These are phyloP conservation scores for Tursiops truncatus DNA, from an alignment of 2,113 vertebrate genomes.

Conservation along the genomic window DNA sequence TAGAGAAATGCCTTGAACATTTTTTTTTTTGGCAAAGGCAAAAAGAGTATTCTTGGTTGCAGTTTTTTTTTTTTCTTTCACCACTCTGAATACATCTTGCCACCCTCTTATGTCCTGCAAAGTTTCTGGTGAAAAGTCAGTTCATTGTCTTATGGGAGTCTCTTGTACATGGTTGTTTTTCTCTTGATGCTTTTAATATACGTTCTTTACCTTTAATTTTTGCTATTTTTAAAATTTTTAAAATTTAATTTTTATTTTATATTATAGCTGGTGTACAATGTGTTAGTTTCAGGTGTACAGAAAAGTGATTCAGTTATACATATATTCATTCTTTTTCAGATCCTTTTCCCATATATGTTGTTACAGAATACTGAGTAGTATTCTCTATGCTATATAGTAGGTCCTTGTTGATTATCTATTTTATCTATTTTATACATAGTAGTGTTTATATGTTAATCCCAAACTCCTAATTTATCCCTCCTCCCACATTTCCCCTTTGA, in stretches of 20 bases:
- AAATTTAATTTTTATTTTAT: not conserved
- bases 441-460: not conserved
- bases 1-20: not conserved
- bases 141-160: not conserved
- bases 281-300: not conserved
- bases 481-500: not conserved
- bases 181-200: not conserved
- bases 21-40: not conserved
- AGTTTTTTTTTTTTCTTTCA: not conserved
- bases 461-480: not conserved
- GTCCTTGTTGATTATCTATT: not conserved
- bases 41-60: not conserved
- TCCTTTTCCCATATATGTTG: not conserved
- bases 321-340: not conserved
- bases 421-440: not conserved
- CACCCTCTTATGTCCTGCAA: not conserved
- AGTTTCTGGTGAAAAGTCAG: not conserved
- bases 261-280: not conserved
- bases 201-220: not conserved
- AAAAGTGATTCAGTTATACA: not conserved
- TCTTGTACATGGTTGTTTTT: not conserved
- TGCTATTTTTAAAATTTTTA: not conserved
- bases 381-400: not conserved
- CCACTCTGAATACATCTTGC: not conserved
- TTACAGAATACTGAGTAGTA: not conserved